Evolutionary conservation across 2,113 vertebrate species (phyloP), one percentile per base, ranked within the genome.

Genomic region (Scolopax mira): DNA sequence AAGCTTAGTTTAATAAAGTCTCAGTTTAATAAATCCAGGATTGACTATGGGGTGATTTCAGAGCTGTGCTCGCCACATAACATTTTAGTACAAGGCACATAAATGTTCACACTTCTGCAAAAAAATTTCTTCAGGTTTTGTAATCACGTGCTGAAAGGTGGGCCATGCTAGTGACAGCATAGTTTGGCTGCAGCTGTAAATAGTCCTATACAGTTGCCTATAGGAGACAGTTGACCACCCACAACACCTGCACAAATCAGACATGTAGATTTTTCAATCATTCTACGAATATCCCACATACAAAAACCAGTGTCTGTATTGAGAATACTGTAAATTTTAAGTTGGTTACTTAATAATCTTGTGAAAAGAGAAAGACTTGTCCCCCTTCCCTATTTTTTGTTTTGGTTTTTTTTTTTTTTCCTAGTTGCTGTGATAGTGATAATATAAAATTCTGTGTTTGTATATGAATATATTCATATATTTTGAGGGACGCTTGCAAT

Each of bases 381-480:
- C 8, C 31, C 4, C 2, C 7, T 27, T 6, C 6, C 7, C 3
- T 1, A 5, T 28, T 70, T 48, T 70, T 9, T 0, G 7, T 48
- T 70, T 9, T 0, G 7, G 6, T 44, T 44, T 2, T 3, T 0
- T 24, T 13, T 73, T 80, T 78, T 71, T 14, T 51, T 48, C 11
- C 9, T 42, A 6, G 13, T 54, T 70, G 30, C 31, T 69, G 19
- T n/a, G 30, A 23, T 24, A 30, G 21, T 44, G 39, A 52, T 13
- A 65, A 44, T 37, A 72, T 17, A 62, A 58, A 77, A 18, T 74
- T 93, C n/a, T 31, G 3, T 46, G 19, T n/a, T 28, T 55, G 9
- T 41, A 28, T 46, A 35, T 13, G 21, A 64, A 52, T 10, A 21
- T 27, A 10, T 30, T 75, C 1, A 41, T 37, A 13, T 85, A 19